These are phyloP conservation scores for Amorpha juglandis DNA, from an alignment of 2,888 invertebrate species.

Conservation along the genomic window DNA sequence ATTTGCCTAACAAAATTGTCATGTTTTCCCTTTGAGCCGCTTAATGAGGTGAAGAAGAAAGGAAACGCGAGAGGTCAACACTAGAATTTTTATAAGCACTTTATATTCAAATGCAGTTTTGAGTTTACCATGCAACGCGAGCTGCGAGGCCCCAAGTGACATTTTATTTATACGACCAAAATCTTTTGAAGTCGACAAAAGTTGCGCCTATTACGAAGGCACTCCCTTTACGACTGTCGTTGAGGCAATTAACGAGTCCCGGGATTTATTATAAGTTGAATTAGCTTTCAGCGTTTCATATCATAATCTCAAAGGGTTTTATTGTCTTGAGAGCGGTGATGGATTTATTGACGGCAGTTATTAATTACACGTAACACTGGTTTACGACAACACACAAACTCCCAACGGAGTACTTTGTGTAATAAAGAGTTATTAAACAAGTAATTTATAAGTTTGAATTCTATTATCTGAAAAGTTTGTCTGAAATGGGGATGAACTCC, in stretches of 20 bases:
- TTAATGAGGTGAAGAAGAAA: slow-evolving; percentile 67
- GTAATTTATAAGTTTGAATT: slow-evolving; percentile 51
- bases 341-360: slow-evolving; percentile 54
- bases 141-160: slow-evolving; percentile 43
- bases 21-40: slow-evolving; percentile 72
- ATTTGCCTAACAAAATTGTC: slow-evolving; percentile 73
- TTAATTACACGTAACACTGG: slow-evolving; percentile 71
- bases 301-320: slow-evolving; percentile 77
- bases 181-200: slow-evolving; percentile 65
- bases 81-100: slow-evolving; percentile 67
- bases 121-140: slow-evolving; percentile 52
- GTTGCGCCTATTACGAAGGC: slow-evolving; percentile 63
- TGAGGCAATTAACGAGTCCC: slow-evolving; percentile 75
- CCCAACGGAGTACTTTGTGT: slow-evolving; percentile 54
- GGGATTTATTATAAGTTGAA: slow-evolving; percentile 74
- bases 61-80: slow-evolving; percentile 44
- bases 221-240: slow-evolving; percentile 64
- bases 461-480: slow-evolving; percentile 42
- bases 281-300: slow-evolving; percentile 78
- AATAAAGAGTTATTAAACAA: slow-evolving; percentile 54
- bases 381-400: slow-evolving; percentile 52
- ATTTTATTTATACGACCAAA: slow-evolving; percentile 50
- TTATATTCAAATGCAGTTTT: slow-evolving; percentile 46
- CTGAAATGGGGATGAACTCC: background rate
- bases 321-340: slow-evolving; percentile 56